A percentile compares a stretch with the other conserved stretches of the same genome.
Conservation (phyloP, 1,140 invertebrate genomes). For the Drosophila carrolli region DNA sequence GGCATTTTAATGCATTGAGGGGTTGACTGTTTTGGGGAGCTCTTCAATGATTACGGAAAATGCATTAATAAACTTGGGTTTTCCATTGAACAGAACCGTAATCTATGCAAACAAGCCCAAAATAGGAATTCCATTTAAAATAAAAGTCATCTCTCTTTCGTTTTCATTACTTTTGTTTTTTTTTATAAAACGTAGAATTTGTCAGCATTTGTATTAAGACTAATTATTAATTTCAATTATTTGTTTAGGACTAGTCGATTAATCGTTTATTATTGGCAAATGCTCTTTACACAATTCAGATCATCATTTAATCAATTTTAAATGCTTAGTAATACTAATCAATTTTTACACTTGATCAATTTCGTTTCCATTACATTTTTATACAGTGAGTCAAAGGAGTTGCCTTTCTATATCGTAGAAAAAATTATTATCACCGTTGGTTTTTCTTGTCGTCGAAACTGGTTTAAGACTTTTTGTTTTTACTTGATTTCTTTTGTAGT, state of each 20-base stretch:
- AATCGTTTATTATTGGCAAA: slow-evolving; percentile 49
- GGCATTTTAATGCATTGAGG: slow-evolving; percentile 52
- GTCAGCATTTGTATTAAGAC: slow-evolving; percentile 61
- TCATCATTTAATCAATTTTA: slow-evolving; percentile 46
- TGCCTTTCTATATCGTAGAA: slow-evolving; percentile 54
- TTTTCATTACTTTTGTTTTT: slow-evolving; percentile 17
- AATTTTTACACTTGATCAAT: slow-evolving; percentile 38
- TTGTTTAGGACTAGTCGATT: slow-evolving; percentile 58
- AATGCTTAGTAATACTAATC: slow-evolving; percentile 58
- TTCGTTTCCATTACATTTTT: slow-evolving; percentile 44
- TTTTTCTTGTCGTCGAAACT: slow-evolving; percentile 50
- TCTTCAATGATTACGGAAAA: slow-evolving; percentile 36
- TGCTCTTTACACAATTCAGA: slow-evolving; percentile 65
- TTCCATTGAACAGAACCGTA: not conserved
- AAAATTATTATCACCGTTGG: slow-evolving; percentile 70
- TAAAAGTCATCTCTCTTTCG: slow-evolving; percentile 18
- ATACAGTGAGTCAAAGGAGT: slow-evolving; percentile 61
- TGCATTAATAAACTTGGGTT: slow-evolving; percentile 38
- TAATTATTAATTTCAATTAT: slow-evolving; percentile 63
- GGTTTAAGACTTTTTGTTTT: slow-evolving; percentile 20
- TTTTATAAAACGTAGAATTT: slow-evolving; percentile 81
- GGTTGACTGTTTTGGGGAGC: slow-evolving; percentile 15
- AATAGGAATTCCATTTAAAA: slow-evolving; percentile 4
- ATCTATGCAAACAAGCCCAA: slow-evolving; percentile 1
- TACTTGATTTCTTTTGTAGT: slow-evolving; percentile 44